Evolutionary conservation across 2,113 vertebrate species (phyloP).

Genomic region (Catharus bicknelli): DNA sequence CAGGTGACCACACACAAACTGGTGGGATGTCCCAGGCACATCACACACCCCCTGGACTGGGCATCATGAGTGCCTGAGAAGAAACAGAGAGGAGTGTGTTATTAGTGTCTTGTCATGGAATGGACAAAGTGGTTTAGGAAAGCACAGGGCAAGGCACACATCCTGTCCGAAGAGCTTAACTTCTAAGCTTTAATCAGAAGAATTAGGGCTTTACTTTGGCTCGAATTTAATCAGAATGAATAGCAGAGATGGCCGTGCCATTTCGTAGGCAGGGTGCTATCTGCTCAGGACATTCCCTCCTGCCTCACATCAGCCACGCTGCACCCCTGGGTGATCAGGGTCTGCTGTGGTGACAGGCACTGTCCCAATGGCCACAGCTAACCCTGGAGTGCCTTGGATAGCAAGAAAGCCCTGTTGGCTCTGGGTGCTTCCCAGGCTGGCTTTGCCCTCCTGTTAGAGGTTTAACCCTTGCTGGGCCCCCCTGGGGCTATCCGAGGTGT

Average conservation of each 20-base stretch:
- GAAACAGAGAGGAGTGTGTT: not conserved
- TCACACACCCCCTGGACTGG: fast-evolving
- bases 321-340: not conserved
- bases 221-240: slow-evolving; percentile 49
- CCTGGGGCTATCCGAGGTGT: fast-evolving
- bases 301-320: not conserved
- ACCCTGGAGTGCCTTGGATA: fast-evolving
- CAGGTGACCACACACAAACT: not conserved
- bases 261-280: slow-evolving; percentile 29
- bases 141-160: slow-evolving; percentile 18
- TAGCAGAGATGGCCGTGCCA: not conserved
- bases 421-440: not conserved
- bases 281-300: not conserved
- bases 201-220: slow-evolving; percentile 58
- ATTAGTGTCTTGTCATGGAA: not conserved
- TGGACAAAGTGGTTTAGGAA: slow-evolving; percentile 39
- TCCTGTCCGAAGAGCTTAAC: slow-evolving; percentile 51
- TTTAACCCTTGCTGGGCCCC: not conserved
- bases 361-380: not conserved
- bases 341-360: not conserved
- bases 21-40: not conserved
- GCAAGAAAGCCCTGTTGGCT: not conserved
- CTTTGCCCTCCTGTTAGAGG: not conserved
- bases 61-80: not conserved
- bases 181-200: slow-evolving; percentile 65